Base-by-base conservation (phyloP, 2,888 invertebrate genomes). In the Gortyna flavago region DNA sequence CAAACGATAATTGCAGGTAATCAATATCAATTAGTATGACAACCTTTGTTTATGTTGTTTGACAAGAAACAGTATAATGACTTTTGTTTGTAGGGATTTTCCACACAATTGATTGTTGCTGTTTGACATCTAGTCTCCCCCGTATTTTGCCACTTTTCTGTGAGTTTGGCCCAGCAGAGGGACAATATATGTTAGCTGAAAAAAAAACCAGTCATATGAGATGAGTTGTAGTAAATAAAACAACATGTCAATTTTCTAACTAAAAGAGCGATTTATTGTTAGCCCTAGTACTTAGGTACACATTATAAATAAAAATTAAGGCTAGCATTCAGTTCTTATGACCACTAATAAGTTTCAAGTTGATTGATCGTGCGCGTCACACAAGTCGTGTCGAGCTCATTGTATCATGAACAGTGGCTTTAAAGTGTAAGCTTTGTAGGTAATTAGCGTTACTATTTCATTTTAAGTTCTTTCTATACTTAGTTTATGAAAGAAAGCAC, bases 181-280 rank as follows among this genome's bases (percentile, higher is more conserved):
- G 11, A n/a, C 5, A 44, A 44, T 16, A 44, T 44, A 44, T 11
- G n/a, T n/a, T 57, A 57, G 11, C 11, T 5, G n/a, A 57, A 11
- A 57, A 54, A 41, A 9, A n/a, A 3, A 41, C 25, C 54, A 35
- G 16, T 35, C 38, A 21, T 2, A 29, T 2, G n/a, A 65, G 16
- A 29, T 2, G n/a, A 65, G 16, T 51, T 57, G 11, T 32, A 75
- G n/a, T 21, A 92, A 96, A 95, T 95, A 92, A 96, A 96, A 96
- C 94, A 94, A 89, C 90, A 88, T 84, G 80, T 93, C 79, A 93
- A 92, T 95, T 96, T 96, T 96, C 94, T 95, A 96, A 96, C 96
- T 96, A 96, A 96, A 96, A 96, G 96, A 96, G 96, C 95, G 92
- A 93, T 96, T 96, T 96, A 95, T 95, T 95, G 94, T 95, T 95